Evolutionary conservation across 2,113 vertebrate genomes (phyloP), one percentile per base, ranked within the genome.

Genomic region (Corythoichthys haematopterus): DNA sequence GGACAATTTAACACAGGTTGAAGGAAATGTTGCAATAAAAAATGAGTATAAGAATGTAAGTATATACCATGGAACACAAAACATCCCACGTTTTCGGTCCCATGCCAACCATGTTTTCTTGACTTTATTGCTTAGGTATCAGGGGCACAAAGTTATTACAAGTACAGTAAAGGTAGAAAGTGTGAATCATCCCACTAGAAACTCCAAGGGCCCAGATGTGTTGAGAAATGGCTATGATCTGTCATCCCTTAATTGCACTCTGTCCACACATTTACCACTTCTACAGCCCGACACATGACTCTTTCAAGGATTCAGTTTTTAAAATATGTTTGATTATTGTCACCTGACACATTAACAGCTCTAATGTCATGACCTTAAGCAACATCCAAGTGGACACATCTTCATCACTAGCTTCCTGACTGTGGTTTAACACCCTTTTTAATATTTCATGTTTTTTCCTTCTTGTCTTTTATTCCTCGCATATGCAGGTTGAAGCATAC

Each of bases 371-470:
- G 58, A 71, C 69, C 38, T 64, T 55, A 63, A 35, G 65, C 61
- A 65, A 16, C 65, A 64, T 62, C 63, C 51, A 48, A 16, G 7
- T 11, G 57, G 43, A 75, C 58, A 47, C 64, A 57, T 37, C 61
- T 38, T 53, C 63, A 13, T 77, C 65, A 65, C 74, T 50, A 2
- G 16, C 58, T n/a, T 60, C 37, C 37, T 38, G 58, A 43, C 53
- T 48, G 20, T 9, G 5, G 55, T 70, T 79, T 77, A 70, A 81
- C 66, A 73, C 78, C 74, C 69, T 56, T 81, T 81, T 91, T 60
- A 91, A 92, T 90, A 89, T 82, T 90, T 90, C 10, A 91, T 87
- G 55, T 40, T 63, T 74, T 80, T 74, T 80, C 71, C 69, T 74
- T 56, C 73, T 28, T 62, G 69, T 81, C 81, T 77, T 80, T 86